A percentile compares a stretch with the other conserved stretches of the same genome.
phyloP scores from a whole-genome alignment of 2,888 invertebrate species.

The Hypselothyrea guttata region DNA sequence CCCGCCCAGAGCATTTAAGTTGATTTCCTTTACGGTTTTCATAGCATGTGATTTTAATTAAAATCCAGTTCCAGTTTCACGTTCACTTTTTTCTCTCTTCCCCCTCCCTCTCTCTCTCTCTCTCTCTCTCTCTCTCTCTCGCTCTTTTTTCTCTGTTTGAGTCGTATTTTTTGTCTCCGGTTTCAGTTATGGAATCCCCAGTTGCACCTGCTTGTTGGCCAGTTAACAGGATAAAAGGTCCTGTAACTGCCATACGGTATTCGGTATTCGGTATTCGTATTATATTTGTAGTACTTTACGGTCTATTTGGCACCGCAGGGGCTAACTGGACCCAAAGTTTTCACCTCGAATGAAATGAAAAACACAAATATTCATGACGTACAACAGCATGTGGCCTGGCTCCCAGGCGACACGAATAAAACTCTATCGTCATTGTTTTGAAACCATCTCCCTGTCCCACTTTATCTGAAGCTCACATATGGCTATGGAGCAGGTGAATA shows the following conservation, averaged over 20 bases:
- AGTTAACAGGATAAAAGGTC: constrained; percentile 1
- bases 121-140: constrained; percentile 26
- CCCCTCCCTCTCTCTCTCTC: not conserved
- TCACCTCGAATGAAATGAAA: not conserved
- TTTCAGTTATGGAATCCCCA: not conserved
- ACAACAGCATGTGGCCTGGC: not conserved
- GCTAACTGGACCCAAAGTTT: constrained; percentile 1
- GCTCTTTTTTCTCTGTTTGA: too few species aligned
- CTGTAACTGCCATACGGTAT: not conserved
- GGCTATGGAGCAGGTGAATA: too few species aligned
- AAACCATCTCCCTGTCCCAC: too few species aligned
- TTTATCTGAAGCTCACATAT: too few species aligned
- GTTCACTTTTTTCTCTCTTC: constrained; percentile 19
- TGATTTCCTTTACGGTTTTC: constrained; percentile 45
- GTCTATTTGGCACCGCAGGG: constrained; percentile 14
- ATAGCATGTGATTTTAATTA: constrained; percentile 65
- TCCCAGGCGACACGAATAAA: not conserved
- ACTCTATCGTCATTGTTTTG: too few species aligned
- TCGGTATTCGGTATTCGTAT: too few species aligned
- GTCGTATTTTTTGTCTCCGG: too few species aligned
- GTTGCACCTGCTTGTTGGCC: not conserved
- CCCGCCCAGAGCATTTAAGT: constrained; percentile 22
- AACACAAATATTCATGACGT: not conserved
- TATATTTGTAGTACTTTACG: constrained; percentile 25
- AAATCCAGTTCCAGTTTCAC: constrained; percentile 39